These are phyloP conservation scores for Halcyon badia DNA, from an alignment of 2,797 vertebrate genomes.

Conservation along the genomic window DNA sequence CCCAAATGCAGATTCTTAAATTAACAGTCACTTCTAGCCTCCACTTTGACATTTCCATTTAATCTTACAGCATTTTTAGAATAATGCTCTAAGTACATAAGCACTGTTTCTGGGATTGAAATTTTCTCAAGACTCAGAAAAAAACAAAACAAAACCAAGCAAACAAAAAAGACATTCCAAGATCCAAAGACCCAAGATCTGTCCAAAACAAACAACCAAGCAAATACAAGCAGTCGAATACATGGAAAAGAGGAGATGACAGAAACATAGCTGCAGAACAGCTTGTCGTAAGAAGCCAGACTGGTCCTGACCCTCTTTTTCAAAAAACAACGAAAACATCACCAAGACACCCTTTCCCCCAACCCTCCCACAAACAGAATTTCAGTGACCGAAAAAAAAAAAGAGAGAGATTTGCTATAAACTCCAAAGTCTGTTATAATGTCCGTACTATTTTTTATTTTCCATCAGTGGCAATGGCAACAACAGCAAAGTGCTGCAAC, in stretches of 20 bases:
- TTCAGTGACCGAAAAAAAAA: neutral
- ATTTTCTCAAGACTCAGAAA: neutral
- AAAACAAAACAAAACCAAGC: too few species aligned
- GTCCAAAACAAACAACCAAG: conserved; percentile 26
- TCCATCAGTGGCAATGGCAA: neutral
- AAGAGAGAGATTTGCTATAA: neutral
- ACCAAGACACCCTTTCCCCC: neutral
- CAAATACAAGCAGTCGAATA: neutral
- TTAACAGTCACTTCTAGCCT: neutral
- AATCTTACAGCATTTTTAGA: neutral
- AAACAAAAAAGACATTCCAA: neutral
- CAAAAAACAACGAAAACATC: neutral
- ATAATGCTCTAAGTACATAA: conserved; percentile 2
- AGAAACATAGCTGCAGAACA: neutral
- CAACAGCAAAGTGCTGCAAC: neutral
- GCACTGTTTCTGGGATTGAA: neutral
- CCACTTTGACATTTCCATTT: neutral
- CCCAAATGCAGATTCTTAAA: neutral
- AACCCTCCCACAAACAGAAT: neutral
- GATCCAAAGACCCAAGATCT: neutral
- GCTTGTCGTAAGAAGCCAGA: neutral
- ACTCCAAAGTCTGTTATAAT: neutral
- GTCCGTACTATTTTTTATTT: neutral
- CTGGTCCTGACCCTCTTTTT: neutral
- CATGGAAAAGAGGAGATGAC: neutral